Evolutionary conservation across 92 coral and sea anemone genomes (phyloP), one percentile per base, ranked within the genome.

Genomic region (Umimayanthus chanpuru): DNA sequence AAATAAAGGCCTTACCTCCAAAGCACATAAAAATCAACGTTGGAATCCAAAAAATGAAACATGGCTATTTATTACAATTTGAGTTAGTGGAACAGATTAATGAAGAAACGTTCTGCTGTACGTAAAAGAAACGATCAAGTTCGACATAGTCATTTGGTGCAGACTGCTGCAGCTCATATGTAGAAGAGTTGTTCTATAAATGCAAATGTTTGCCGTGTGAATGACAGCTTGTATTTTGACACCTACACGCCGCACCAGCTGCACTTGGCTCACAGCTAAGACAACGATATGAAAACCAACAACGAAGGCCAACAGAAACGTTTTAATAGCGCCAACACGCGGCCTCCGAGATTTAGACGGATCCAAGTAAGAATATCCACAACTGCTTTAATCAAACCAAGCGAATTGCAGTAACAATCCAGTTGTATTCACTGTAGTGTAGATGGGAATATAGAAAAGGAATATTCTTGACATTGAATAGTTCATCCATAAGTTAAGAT

Each of bases 201-300:
- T 80, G 72, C 84, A 56, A 80, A 80, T 56, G 38, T 80, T 55
- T 80, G 64, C 70, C 36, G 84, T 80, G 76, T 72, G 76, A 72
- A 28, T 72, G 40, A 72, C 76, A 72, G 76, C 41, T 29, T 72
- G 76, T 5, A 10, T 72, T 72, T 72, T 28, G 11, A 55, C 40
- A 72, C 38, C 76, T 72, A 20, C 5, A 9, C 12, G 20, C 76
- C 16, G 21, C 68, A 72, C 38, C 76, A 72, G 76, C 76, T 72
- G 76, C 41, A 28, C 16, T 9, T 20, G 40, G 16, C n/a, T 32
- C 40, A 72, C 76, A 72, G 9, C 76, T 72, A 4, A 61, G 68
- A 32, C 76, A 72, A 72, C 36, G 41, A 72, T 5, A 72, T 11
- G 18, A 72, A 72, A 32, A 72, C n/a, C 68, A 18, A 61, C 9